phyloP scores from a whole-genome alignment of 2,113 vertebrate genomes.

The Gymnarchus niloticus region DNA sequence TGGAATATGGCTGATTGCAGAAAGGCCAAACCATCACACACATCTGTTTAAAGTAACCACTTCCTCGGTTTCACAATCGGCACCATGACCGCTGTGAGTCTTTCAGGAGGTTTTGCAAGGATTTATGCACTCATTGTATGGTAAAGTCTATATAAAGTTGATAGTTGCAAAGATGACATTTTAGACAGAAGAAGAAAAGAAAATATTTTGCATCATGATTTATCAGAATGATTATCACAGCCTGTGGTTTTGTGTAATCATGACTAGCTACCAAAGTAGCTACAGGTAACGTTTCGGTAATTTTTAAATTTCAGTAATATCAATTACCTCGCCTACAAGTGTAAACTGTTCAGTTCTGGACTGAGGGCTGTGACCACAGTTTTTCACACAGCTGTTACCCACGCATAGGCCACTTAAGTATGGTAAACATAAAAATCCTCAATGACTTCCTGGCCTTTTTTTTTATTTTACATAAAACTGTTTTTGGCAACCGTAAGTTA shows the following conservation, averaged over 20 bases:
- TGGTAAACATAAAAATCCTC: background rate
- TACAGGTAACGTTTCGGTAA: background rate
- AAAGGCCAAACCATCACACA: background rate
- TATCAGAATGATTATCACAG: background rate
- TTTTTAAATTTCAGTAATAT: background rate
- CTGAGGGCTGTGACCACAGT: background rate
- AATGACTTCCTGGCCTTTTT: background rate
- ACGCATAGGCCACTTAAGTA: background rate
- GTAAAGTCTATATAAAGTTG: background rate
- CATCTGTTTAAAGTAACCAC: slow-evolving; percentile 6
- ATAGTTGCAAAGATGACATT: background rate
- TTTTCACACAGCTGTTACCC: background rate
- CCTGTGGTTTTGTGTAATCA: background rate
- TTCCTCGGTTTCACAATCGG: background rate
- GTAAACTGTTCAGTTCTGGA: background rate
- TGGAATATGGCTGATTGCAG: background rate
- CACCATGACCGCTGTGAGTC: background rate
- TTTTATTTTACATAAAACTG: background rate
- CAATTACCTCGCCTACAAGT: background rate
- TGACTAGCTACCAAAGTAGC: background rate
- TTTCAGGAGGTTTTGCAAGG: background rate
- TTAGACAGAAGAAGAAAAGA: slow-evolving; percentile 2
- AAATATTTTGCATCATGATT: background rate
- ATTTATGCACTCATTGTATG: background rate
- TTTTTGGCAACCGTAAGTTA: slow-evolving; percentile 14